Evolutionary conservation across 2,888 invertebrate genomes (phyloP).

Genomic region (Parnassius apollo): DNA sequence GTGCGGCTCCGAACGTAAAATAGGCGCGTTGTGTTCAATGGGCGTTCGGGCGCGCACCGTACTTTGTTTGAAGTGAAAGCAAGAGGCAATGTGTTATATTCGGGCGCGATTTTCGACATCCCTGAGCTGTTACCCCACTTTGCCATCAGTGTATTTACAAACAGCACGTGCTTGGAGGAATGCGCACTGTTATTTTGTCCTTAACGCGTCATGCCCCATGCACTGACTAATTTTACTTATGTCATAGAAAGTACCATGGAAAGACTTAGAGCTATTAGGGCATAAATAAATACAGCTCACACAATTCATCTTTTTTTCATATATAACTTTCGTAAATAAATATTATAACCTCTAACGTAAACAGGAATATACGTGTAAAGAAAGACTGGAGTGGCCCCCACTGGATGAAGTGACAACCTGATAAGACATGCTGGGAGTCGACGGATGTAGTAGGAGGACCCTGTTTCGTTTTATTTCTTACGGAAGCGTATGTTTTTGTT

Average conservation of each 20-base stretch:
- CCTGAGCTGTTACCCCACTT: slow-evolving; percentile 62
- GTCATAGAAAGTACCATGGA: slow-evolving; percentile 18
- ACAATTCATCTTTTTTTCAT: too few species aligned
- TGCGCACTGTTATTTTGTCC: slow-evolving; percentile 32
- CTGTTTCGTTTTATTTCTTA: too few species aligned
- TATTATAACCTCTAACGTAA: too few species aligned
- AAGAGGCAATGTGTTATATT: slow-evolving; percentile 71
- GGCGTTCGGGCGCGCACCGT: slow-evolving; percentile 58
- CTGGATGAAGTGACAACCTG: too few species aligned
- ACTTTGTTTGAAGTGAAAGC: slow-evolving; percentile 78
- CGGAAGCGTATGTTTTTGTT: too few species aligned
- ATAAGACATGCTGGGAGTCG: too few species aligned
- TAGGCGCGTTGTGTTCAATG: slow-evolving; percentile 50
- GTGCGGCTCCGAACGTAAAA: slow-evolving; percentile 54
- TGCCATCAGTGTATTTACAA: slow-evolving; percentile 42
- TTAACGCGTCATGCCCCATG: slow-evolving; percentile 23
- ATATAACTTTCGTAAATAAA: too few species aligned
- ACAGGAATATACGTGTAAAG: too few species aligned
- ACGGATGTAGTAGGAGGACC: too few species aligned
- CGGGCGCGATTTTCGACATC: slow-evolving; percentile 73
- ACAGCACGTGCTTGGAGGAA: slow-evolving; percentile 39
- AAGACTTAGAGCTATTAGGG: slow-evolving; percentile 29
- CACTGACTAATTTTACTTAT: slow-evolving; percentile 28
- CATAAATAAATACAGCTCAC: slow-evolving; percentile 16
- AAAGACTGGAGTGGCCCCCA: too few species aligned